Percentiles rank a stretch among this genome's conserved stretches.
These are phyloP conservation scores for Anagyrus pseudococci DNA, from an alignment of 2,888 invertebrate species.

Conservation along the genomic window DNA sequence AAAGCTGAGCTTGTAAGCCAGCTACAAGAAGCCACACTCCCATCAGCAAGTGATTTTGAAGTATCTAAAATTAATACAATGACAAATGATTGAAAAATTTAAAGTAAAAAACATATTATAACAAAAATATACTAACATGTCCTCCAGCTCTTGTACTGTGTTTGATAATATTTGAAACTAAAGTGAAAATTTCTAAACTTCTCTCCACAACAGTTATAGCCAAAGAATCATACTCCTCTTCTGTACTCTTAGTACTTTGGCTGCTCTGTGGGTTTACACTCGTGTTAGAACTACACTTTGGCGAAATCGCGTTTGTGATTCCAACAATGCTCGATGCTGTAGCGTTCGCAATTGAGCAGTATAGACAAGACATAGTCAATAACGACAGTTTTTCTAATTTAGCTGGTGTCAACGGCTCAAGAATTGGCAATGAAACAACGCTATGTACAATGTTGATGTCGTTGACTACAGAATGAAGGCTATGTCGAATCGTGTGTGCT, in stretches of 20 bases:
- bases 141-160: slow-evolving; percentile 87
- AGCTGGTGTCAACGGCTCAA: slow-evolving; percentile 87
- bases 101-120: slow-evolving; percentile 12
- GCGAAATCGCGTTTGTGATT: slow-evolving; percentile 67
- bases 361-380: slow-evolving; percentile 83
- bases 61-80: too few species aligned
- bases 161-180: slow-evolving; percentile 81
- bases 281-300: slow-evolving; percentile 64
- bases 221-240: slow-evolving; percentile 82
- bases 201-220: slow-evolving; percentile 87
- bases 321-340: slow-evolving; percentile 69
- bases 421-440: slow-evolving; percentile 83
- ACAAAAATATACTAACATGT: slow-evolving; percentile 68
- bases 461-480: slow-evolving; percentile 79
- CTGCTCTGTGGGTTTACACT: slow-evolving; percentile 45
- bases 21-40: slow-evolving; percentile 88
- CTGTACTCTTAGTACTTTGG: slow-evolving; percentile 61
- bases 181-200: slow-evolving; percentile 84
- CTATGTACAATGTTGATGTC: slow-evolving; percentile 85
- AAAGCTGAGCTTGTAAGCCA: slow-evolving; percentile 84
- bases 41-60: slow-evolving; percentile 88
- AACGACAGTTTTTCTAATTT: slow-evolving; percentile 83
- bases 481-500: slow-evolving; percentile 77
- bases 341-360: slow-evolving; percentile 79
- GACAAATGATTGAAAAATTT: slow-evolving; percentile 24